Evolutionary conservation across 2,797 vertebrate genomes (phyloP).

Genomic region (Apogon hyalosoma): DNA sequence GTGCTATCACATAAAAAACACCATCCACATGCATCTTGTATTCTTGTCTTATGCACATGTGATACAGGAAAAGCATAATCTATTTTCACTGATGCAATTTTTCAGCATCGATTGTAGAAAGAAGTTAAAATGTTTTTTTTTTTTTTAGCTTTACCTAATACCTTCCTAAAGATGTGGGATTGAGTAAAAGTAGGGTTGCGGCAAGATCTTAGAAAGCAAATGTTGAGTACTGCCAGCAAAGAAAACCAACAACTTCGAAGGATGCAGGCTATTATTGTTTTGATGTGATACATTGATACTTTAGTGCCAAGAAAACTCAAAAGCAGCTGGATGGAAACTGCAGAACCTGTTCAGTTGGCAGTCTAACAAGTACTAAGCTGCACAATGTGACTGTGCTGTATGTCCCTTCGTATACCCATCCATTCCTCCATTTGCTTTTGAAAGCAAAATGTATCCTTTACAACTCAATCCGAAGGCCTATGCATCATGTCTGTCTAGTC

Average conservation of each 20-base stretch:
- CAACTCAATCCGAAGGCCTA: slow-evolving; percentile 47
- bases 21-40: too few relatives aligned
- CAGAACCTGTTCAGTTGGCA: slow-evolving; percentile 69
- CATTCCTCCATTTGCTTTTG: slow-evolving; percentile 45
- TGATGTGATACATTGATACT: slow-evolving; percentile 57
- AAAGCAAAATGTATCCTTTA: slow-evolving; percentile 57
- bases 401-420: slow-evolving; percentile 48
- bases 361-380: slow-evolving; percentile 51
- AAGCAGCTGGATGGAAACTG: slow-evolving; percentile 61
- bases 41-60: too few relatives aligned
- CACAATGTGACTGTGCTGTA: slow-evolving; percentile 41
- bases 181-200: slow-evolving; percentile 13
- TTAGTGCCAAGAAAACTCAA: slow-evolving; percentile 60
- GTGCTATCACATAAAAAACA: too few relatives aligned
- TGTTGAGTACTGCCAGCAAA: slow-evolving; percentile 33
- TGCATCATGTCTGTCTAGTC: slow-evolving; percentile 45
- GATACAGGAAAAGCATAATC: too few relatives aligned
- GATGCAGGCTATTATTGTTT: slow-evolving; percentile 57
- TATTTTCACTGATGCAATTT: too few relatives aligned
- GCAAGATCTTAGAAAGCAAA: slow-evolving; percentile 64
- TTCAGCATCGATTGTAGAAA: background rate
- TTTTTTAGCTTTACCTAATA: background rate
- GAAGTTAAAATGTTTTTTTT: background rate
- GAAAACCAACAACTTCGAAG: slow-evolving; percentile 37
- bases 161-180: background rate